phyloP scores from a whole-genome alignment of 1,140 invertebrate species.

The Aphelenchoides avenae region DNA sequence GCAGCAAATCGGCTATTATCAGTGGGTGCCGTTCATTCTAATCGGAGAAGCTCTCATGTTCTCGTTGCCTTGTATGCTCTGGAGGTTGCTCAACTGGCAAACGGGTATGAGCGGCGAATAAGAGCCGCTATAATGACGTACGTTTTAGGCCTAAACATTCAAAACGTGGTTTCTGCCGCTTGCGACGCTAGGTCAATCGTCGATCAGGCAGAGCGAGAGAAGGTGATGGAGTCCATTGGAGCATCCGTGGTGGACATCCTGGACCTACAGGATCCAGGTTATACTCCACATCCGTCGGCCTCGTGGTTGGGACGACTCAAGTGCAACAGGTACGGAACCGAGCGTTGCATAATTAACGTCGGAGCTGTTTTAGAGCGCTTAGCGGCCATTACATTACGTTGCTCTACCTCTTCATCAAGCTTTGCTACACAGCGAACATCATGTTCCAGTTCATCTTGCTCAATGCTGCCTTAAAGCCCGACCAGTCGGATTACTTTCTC shows the following conservation, averaged over 20 bases:
- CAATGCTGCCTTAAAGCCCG: slow-evolving; percentile 84
- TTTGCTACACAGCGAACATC: slow-evolving; percentile 72
- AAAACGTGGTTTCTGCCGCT: slow-evolving; percentile 54
- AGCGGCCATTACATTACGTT: slow-evolving; percentile 63
- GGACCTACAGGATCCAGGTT: slow-evolving; percentile 44
- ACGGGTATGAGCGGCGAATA: slow-evolving; percentile 26
- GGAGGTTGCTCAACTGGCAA: slow-evolving; percentile 60
- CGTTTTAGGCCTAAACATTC: slow-evolving; percentile 53
- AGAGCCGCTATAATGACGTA: slow-evolving; percentile 1
- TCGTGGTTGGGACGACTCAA: slow-evolving; percentile 36
- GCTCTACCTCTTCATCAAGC: slow-evolving; percentile 62
- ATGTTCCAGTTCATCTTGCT: slow-evolving; percentile 95
- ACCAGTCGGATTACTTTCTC: slow-evolving; percentile 79
- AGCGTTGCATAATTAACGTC: too few relatives aligned
- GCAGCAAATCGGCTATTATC: slow-evolving; percentile 63
- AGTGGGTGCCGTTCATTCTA: slow-evolving; percentile 63
- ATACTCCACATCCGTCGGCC: slow-evolving; percentile 33
- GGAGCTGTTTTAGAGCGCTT: slow-evolving; percentile 52
- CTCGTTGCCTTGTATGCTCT: slow-evolving; percentile 61
- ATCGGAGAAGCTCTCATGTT: slow-evolving; percentile 64
- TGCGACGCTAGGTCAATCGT: slow-evolving; percentile 50
- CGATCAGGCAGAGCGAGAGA: slow-evolving; percentile 44
- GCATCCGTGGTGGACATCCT: slow-evolving; percentile 49
- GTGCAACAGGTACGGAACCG: slow-evolving; percentile 38
- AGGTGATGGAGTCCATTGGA: slow-evolving; percentile 47